phyloP scores from a whole-genome alignment of 2,113 vertebrate genomes.

The Lonchura striata region DNA sequence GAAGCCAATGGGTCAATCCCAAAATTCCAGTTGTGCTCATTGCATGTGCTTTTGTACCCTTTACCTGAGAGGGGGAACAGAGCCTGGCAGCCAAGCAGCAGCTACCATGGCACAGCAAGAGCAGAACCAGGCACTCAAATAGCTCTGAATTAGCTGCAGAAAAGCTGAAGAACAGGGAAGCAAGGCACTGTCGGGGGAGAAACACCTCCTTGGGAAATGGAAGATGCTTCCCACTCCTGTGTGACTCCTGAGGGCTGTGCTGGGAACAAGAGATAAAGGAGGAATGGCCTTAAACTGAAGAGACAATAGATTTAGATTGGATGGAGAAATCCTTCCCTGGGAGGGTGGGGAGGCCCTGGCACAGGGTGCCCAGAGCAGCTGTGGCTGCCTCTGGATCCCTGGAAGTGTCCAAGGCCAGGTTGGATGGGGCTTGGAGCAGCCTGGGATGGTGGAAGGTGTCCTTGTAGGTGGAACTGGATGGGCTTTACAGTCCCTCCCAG shows the following conservation, averaged over 20 bases:
- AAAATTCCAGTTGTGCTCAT: background rate
- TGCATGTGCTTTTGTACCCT: background rate
- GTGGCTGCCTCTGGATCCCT: background rate
- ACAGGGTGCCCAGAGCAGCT: background rate
- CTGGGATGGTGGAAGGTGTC: background rate
- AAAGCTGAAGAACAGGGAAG: background rate
- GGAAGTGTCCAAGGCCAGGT: background rate
- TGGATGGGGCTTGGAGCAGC: fast-evolving
- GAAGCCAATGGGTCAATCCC: background rate
- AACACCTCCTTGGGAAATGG: fast-evolving
- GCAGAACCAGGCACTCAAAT: background rate
- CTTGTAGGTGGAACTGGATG: background rate
- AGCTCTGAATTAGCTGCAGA: background rate
- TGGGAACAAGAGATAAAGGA: background rate
- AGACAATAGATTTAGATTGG: background rate
- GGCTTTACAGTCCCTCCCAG: background rate
- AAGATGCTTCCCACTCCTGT: fast-evolving
- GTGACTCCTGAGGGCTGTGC: background rate
- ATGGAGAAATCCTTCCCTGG: background rate
- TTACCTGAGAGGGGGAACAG: background rate
- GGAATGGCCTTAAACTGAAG: background rate
- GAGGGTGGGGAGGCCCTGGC: fast-evolving
- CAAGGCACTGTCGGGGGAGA: background rate
- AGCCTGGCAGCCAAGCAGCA: background rate
- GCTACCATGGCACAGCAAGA: background rate